Conservation (phyloP, 2,797 vertebrate species). For the Lindbergichthys nudifrons region DNA sequence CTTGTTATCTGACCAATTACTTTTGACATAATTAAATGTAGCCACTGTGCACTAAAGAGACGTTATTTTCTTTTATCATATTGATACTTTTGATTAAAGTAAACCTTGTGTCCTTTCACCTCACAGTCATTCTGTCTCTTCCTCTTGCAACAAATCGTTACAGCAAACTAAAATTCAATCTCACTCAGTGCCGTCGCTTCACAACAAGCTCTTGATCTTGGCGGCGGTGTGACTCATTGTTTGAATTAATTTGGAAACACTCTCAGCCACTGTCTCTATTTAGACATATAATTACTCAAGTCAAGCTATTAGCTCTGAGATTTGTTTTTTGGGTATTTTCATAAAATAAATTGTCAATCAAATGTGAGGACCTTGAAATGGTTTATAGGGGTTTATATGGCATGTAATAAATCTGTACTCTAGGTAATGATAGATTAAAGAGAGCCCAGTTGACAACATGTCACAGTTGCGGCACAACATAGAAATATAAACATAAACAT, state of each 20-base stretch:
- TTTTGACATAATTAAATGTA: slow-evolving; percentile 30
- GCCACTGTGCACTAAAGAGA: background rate
- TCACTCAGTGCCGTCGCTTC: slow-evolving; percentile 39
- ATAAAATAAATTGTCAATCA: slow-evolving; percentile 20
- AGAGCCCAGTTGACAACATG: no score
- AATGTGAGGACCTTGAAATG: slow-evolving; percentile 12
- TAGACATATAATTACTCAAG: slow-evolving; percentile 59
- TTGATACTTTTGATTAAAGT: slow-evolving; percentile 44
- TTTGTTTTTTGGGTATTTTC: slow-evolving; percentile 51
- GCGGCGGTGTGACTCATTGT: slow-evolving; percentile 36
- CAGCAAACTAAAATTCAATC: slow-evolving; percentile 47
- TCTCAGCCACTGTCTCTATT: slow-evolving; percentile 44
- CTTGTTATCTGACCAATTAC: slow-evolving; percentile 41
- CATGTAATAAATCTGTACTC: slow-evolving; percentile 27
- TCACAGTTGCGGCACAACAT: no score
- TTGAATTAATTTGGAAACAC: slow-evolving; percentile 57
- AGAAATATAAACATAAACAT: no score
- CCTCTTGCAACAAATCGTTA: slow-evolving; percentile 49
- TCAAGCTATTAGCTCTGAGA: slow-evolving; percentile 52
- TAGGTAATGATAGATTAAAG: slow-evolving; percentile 3
- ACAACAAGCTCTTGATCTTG: slow-evolving; percentile 49
- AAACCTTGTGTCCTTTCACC: slow-evolving; percentile 37
- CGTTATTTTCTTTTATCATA: background rate
- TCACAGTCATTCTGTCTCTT: slow-evolving; percentile 28
- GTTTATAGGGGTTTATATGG: slow-evolving; percentile 22